Percentiles rank a stretch among this genome's conserved stretches.
Evolutionary conservation across 2,888 invertebrate species (phyloP).

Genomic region (Myopa testacea): DNA sequence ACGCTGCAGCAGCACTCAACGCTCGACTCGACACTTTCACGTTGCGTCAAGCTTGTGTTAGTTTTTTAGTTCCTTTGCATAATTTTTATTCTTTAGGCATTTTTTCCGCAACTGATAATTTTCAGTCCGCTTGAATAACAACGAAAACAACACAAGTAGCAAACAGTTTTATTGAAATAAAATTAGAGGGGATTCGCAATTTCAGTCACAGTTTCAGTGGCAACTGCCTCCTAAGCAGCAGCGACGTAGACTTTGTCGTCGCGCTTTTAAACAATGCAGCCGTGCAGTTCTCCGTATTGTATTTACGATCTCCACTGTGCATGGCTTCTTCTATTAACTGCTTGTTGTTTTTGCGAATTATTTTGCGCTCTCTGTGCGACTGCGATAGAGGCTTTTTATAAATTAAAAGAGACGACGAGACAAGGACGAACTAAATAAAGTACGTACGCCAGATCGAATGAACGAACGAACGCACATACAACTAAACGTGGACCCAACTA

Average conservation of each 20-base stretch:
- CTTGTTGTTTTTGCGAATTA: neutral
- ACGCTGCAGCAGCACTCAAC: constrained; percentile 21
- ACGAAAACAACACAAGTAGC: neutral
- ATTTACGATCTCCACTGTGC: neutral
- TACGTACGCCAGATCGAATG: too few species aligned
- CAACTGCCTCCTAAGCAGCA: too few species aligned
- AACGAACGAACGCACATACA: neutral
- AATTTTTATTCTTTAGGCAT: neutral
- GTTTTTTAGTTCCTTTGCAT: neutral
- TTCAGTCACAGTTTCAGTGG: too few species aligned
- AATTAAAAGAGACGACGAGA: constrained; percentile 1
- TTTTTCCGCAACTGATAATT: neutral
- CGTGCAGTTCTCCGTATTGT: too few species aligned
- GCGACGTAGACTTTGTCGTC: too few species aligned
- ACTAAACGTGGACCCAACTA: constrained; percentile 10
- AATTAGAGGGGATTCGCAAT: neutral
- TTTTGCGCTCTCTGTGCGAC: neutral
- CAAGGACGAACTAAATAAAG: neutral
- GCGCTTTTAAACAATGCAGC: too few species aligned
- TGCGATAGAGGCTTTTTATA: neutral
- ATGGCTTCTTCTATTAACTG: neutral
- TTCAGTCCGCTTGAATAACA: neutral
- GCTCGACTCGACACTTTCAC: too few species aligned
- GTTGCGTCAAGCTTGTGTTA: too few species aligned
- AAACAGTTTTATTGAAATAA: neutral